These are phyloP conservation scores for Drosophila albomicans DNA, from an alignment of 1,140 invertebrate genomes.

Conservation along the genomic window DNA sequence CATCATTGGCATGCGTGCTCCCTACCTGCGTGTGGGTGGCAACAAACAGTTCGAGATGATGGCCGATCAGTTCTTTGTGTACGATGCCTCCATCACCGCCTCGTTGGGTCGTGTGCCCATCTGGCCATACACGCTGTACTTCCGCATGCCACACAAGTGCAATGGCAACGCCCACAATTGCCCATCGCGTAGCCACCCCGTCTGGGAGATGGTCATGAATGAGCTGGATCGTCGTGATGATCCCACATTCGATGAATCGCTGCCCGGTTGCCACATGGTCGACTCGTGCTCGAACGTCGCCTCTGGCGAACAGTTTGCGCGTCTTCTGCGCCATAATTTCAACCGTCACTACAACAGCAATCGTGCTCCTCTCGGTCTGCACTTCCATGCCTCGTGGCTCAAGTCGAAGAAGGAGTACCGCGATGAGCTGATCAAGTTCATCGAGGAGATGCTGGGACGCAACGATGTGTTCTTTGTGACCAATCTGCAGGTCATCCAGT, in stretches of 20 bases:
- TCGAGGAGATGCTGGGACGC: slow-evolving; percentile 95
- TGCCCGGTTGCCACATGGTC: slow-evolving; percentile 97
- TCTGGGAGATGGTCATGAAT: slow-evolving; percentile 99
- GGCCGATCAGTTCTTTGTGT: slow-evolving; percentile 97
- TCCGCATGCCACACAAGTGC: slow-evolving; percentile 97
- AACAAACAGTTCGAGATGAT: slow-evolving; percentile 98
- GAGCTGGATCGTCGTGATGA: slow-evolving; percentile 96
- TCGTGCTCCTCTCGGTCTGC: slow-evolving; percentile 96
- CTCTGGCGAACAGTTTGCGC: slow-evolving; percentile 93
- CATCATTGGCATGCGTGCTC: slow-evolving; percentile 95
- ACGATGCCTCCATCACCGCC: slow-evolving; percentile 97
- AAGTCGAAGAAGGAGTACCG: slow-evolving; percentile 97
- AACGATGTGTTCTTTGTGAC: slow-evolving; percentile 98
- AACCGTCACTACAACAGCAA: slow-evolving; percentile 96
- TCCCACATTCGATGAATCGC: slow-evolving; percentile 94
- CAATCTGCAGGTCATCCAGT: slow-evolving; percentile 97
- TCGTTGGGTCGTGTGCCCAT: slow-evolving; percentile 94
- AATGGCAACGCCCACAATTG: slow-evolving; percentile 97
- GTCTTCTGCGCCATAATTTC: slow-evolving; percentile 96
- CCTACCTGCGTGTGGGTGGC: slow-evolving; percentile 95
- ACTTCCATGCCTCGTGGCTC: slow-evolving; percentile 98
- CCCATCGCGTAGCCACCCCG: slow-evolving; percentile 94
- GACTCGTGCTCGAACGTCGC: slow-evolving; percentile 97
- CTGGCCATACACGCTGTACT: slow-evolving; percentile 98
- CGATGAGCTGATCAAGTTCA: slow-evolving; percentile 96